These are phyloP conservation scores for Gymnocheta viridis DNA, from an alignment of 2,888 invertebrate genomes.

Conservation along the genomic window DNA sequence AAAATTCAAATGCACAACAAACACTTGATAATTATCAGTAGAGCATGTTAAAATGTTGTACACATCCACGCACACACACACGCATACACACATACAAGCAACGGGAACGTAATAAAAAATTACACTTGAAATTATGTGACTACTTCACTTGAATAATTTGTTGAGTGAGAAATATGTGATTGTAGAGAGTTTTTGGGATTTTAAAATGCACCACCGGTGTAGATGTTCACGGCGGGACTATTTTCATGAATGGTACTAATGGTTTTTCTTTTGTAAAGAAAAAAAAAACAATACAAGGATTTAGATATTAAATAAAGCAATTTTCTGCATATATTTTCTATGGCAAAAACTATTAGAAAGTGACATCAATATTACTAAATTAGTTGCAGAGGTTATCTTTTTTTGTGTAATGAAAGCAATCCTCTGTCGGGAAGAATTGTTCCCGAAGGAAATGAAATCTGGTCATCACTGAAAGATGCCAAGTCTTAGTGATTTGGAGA, in stretches of 20 bases:
- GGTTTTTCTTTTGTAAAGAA: neutral
- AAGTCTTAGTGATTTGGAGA: too few species aligned
- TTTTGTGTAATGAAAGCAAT: too few species aligned
- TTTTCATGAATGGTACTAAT: neutral
- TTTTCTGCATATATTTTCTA: too few species aligned
- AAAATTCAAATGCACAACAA: conserved; percentile 28
- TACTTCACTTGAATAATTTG: conserved; percentile 12
- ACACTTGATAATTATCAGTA: conserved; percentile 56
- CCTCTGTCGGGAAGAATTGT: too few species aligned
- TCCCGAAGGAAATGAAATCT: too few species aligned
- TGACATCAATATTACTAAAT: too few species aligned
- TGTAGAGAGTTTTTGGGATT: neutral
- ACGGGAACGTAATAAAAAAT: conserved; percentile 23
- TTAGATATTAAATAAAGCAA: too few species aligned
- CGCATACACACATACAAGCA: neutral
- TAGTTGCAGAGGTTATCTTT: too few species aligned
- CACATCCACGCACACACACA: neutral
- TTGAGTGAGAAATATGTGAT: conserved; percentile 12
- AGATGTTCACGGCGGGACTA: neutral
- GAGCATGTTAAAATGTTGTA: conserved; percentile 24
- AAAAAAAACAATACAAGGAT: too few species aligned
- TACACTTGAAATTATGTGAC: conserved; percentile 33
- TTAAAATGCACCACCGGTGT: neutral
- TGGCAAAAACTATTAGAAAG: too few species aligned
- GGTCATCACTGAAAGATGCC: too few species aligned